Evolutionary conservation across 2,797 vertebrate genomes (phyloP), one percentile per base, ranked within the genome.

Genomic region (Lutjanus argentimaculatus): DNA sequence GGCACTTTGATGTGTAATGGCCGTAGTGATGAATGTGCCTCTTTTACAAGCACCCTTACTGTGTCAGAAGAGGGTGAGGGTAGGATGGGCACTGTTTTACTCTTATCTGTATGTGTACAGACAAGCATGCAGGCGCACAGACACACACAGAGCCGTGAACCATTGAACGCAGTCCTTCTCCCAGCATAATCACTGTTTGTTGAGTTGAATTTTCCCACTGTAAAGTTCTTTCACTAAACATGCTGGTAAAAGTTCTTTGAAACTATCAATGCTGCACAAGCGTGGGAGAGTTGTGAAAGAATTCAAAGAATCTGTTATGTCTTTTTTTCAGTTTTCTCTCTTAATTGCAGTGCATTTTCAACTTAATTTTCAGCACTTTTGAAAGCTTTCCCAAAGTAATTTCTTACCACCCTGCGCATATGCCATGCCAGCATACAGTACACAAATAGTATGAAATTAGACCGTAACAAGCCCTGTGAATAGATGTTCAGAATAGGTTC

Each of bases 1-100:
- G 77, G 14, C 66, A 79, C 89, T 92, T 91, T 94, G 86, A 93
- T 91, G 87, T 89, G 84, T 25, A 94, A 91, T 84, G 78, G 91
- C 82, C 75, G 13, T 25, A 17, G 88, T 89, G 88, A 94, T 91
- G 89, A 94, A 95, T 93, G 92, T 72, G 43, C 75, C 77, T 86
- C 87, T 89, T 93, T 93, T 91, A 92, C 84, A 84, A 87, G 84
- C 82, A 84, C 57, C 67, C 85, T 85, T 52, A 74, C 66, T 80
- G 88, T 84, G 86, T 49, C 48, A 59, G 83, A 65, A 13, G 52
- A 82, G 78, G 82, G 83, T 67, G 73, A 67, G 75, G 75, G 56
- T 65, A 63, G 62, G 64, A 22, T 22, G 48, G 72, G 43, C 52
- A 55, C 51, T 70, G 75, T 79, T 85, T 72, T 72, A 63, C 75